A percentile compares a stretch with the other conserved stretches of the same genome.
phyloP scores from a whole-genome alignment of 2,888 invertebrate genomes.

The Strigamia crassipes region DNA sequence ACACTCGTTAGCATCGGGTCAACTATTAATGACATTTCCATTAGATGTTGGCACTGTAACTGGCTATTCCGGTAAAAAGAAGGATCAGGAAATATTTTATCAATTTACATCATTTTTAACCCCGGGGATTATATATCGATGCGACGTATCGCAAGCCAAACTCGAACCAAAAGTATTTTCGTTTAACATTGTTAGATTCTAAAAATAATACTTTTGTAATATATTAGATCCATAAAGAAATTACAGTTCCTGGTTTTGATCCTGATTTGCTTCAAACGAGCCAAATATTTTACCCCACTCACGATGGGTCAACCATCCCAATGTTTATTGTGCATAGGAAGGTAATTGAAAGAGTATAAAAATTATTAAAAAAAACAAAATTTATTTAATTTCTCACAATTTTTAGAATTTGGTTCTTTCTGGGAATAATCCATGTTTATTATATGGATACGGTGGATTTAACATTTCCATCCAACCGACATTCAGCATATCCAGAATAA shows the following conservation, averaged over 20 bases:
- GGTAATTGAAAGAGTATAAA: conserved; percentile 50
- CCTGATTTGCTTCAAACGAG: conserved; percentile 76
- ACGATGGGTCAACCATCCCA: conserved; percentile 90
- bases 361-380: background rate
- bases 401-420: conserved; percentile 68
- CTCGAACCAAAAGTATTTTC: conserved; percentile 66
- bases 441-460: conserved; percentile 98
- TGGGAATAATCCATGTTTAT: conserved; percentile 77
- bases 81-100: conserved; percentile 88
- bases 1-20: conserved; percentile 74
- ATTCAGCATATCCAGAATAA: conserved; percentile 83
- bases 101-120: conserved; percentile 91
- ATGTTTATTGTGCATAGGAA: conserved; percentile 79
- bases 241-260: conserved; percentile 82
- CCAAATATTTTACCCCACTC: conserved; percentile 90
- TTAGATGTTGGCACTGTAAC: conserved; percentile 85
- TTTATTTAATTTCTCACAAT: conserved; percentile 46
- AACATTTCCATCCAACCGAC: conserved; percentile 88
- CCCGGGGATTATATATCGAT: conserved; percentile 83
- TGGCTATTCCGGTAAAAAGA: conserved; percentile 81
- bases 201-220: background rate
- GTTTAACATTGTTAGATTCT: background rate
- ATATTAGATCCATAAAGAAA: conserved; percentile 76
- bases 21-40: conserved; percentile 73
- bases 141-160: conserved; percentile 71